phyloP scores from a whole-genome alignment of 2,113 vertebrate genomes.

The Nesogale talazaci region DNA sequence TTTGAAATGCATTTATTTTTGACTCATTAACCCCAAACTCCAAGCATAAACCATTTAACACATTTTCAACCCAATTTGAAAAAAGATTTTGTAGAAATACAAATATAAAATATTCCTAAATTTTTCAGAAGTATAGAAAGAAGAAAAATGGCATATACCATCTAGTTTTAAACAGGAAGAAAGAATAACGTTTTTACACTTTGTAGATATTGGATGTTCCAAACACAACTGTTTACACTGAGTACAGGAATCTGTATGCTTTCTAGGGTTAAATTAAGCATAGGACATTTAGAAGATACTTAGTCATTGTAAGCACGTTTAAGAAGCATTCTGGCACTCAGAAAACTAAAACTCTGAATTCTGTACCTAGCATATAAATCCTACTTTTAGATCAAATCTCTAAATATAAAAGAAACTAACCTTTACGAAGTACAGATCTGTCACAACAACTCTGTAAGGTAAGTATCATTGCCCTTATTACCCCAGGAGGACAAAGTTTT shows the following conservation, averaged over 20 bases:
- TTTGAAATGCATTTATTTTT: not conserved
- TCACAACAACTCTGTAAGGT: not conserved
- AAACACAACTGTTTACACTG: constrained; percentile 24
- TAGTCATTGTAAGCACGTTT: not conserved
- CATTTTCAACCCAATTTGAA: constrained; percentile 7
- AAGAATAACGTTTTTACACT: not conserved
- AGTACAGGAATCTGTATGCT: not conserved
- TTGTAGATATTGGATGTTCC: constrained; percentile 13
- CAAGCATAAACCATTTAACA: constrained; percentile 8
- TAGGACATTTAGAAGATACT: not conserved
- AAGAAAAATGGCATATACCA: constrained; percentile 29
- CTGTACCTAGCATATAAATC: not conserved
- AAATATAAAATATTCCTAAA: constrained; percentile 34
- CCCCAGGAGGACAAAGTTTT: constrained; percentile 10
- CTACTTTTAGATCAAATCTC: constrained; percentile 47
- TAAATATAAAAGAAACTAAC: constrained; percentile 24
- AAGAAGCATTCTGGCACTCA: constrained; percentile 3
- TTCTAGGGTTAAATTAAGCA: constrained; percentile 42
- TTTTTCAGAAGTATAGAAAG: constrained; percentile 27
- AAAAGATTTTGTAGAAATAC: not conserved
- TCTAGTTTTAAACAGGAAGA: not conserved
- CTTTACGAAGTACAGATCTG: constrained; percentile 25
- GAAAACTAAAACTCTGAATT: constrained; percentile 11
- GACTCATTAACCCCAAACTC: not conserved
- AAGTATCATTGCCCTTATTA: constrained; percentile 33